phyloP scores from a whole-genome alignment of 1,140 invertebrate species.

The Thereuonema tuberculata region DNA sequence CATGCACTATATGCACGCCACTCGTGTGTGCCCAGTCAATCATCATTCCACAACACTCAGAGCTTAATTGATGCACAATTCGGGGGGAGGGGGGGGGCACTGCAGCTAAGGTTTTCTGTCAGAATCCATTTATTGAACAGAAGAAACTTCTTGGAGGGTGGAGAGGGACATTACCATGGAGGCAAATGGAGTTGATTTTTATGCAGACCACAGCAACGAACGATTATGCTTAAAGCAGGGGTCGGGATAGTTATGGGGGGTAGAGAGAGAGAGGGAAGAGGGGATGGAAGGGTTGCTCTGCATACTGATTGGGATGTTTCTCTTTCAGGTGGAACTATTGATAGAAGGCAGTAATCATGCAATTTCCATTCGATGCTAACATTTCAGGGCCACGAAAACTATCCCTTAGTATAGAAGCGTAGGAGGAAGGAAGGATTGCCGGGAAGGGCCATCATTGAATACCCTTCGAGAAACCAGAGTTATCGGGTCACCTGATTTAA shows the following conservation, averaged over 20 bases:
- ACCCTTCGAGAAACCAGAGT: no score
- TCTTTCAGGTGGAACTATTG: neutral
- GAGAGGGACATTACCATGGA: no score
- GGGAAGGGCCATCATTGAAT: no score
- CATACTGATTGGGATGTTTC: neutral
- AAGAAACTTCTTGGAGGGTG: neutral
- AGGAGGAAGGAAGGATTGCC: no score
- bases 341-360: constrained; percentile 2
- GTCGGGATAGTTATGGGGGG: no score
- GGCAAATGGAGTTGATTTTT: constrained; percentile 5
- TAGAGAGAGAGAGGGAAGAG: neutral
- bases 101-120: neutral
- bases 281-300: neutral
- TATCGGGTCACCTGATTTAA: no score
- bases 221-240: neutral
- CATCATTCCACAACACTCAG: constrained; percentile 5
- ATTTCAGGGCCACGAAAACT: neutral
- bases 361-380: constrained; percentile 9
- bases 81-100: neutral
- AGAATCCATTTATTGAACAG: constrained; percentile 10
- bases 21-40: constrained; percentile 4
- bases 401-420: no score
- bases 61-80: constrained; percentile 9
- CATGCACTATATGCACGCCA: constrained; percentile 5
- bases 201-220: neutral